These are phyloP conservation scores for Leptonema lineaticorne DNA, from an alignment of 1,140 invertebrate species.

Conservation along the genomic window DNA sequence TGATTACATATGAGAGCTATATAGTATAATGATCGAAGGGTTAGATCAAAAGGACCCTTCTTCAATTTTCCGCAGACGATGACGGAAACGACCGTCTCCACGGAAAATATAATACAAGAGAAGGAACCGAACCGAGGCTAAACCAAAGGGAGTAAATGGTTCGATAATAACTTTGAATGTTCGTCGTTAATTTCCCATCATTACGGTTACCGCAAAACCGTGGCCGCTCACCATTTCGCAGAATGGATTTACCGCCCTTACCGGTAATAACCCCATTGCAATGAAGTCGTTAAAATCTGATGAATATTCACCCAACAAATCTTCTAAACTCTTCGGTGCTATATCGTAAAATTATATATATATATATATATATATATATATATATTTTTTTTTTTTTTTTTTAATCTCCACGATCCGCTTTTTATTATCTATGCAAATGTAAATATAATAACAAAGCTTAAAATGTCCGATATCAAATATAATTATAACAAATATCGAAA, in stretches of 20 bases:
- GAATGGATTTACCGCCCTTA: conserved; percentile 4
- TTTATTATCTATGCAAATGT: too few relatives aligned
- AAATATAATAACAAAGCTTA: too few relatives aligned
- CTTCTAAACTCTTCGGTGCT: not conserved
- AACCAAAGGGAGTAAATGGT: not conserved
- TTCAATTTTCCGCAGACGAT: not conserved
- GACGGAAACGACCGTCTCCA: not conserved
- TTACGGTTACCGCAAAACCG: conserved; percentile 1
- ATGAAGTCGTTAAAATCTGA: conserved; percentile 16
- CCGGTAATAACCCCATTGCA: not conserved
- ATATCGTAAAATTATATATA: not conserved
- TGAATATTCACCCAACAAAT: not conserved
- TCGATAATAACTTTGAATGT: conserved; percentile 15
- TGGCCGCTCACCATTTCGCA: not conserved
- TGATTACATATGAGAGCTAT: not conserved
- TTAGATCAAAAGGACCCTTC: not conserved
- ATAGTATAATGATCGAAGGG: not conserved
- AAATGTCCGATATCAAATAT: too few relatives aligned
- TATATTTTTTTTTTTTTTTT: too few relatives aligned
- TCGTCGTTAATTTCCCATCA: conserved; percentile 8
- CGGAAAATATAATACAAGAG: not conserved
- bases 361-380: not conserved
- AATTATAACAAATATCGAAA: too few relatives aligned
- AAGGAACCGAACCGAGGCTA: not conserved
- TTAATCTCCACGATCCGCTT: too few relatives aligned